Percentiles rank a stretch among this genome's conserved stretches.
Conservation (phyloP, 2,797 vertebrate species). For the Aldrovandia affinis region DNA sequence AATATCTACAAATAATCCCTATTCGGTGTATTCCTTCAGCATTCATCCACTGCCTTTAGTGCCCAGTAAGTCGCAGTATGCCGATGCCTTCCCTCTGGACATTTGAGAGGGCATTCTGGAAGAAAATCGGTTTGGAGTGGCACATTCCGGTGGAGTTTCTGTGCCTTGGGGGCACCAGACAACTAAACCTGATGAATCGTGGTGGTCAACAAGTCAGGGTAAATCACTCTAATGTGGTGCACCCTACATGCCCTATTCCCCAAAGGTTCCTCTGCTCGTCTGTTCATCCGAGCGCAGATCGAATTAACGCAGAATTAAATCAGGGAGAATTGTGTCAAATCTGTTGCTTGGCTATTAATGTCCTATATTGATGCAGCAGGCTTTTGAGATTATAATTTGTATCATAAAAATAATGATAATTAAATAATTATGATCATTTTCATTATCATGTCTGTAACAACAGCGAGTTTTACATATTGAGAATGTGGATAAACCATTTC, state of each 20-base stretch:
- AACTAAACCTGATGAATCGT: background rate
- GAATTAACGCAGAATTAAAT: background rate
- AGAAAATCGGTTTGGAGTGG: background rate
- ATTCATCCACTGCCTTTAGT: background rate
- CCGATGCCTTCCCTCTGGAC: background rate
- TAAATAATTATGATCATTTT: background rate
- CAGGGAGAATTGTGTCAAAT: background rate
- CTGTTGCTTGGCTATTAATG: background rate
- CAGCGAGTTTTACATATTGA: background rate
- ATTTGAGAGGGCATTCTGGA: background rate
- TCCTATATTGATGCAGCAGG: background rate
- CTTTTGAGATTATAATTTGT: background rate
- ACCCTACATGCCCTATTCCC: background rate
- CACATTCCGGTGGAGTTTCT: background rate
- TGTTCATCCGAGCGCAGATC: background rate
- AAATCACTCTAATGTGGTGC: background rate
- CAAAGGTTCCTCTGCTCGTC: background rate
- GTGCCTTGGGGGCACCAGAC: background rate
- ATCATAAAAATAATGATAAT: conserved; percentile 9
- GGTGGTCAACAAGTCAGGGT: background rate
- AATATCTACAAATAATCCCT: background rate
- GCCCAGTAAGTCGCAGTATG: background rate
- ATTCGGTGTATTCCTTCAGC: background rate
- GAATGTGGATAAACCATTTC: background rate
- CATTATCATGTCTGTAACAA: background rate